These are phyloP conservation scores for Coreoperca whiteheadi DNA, from an alignment of 2,113 vertebrate species.

Conservation along the genomic window DNA sequence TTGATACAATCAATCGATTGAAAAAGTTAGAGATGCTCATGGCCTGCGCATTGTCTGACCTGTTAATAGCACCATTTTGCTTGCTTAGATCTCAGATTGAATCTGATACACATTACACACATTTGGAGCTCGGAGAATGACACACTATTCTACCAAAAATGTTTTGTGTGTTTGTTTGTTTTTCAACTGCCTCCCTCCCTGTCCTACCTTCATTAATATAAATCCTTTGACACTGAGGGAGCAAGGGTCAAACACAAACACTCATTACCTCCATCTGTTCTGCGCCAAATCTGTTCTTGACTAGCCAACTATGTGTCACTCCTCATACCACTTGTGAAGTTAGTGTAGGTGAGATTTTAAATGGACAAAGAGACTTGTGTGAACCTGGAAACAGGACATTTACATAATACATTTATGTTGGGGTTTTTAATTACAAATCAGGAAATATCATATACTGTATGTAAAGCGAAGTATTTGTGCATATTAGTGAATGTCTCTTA, in stretches of 20 bases:
- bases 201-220: slow-evolving; percentile 39
- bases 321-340: slow-evolving; percentile 13
- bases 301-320: slow-evolving; percentile 54
- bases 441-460: neutral
- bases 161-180: neutral
- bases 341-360: slow-evolving; percentile 44
- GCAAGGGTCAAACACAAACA: slow-evolving; percentile 47
- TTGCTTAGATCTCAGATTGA: neutral
- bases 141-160: neutral
- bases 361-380: slow-evolving; percentile 28
- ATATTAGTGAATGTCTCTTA: neutral
- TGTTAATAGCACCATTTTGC: neutral
- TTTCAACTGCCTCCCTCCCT: slow-evolving; percentile 6
- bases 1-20: neutral
- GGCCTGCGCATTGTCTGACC: neutral
- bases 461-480: neutral
- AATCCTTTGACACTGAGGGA: slow-evolving; percentile 37
- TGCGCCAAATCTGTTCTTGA: slow-evolving; percentile 35
- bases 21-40: neutral
- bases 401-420: neutral
- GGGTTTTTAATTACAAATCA: slow-evolving; percentile 16
- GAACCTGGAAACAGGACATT: slow-evolving; percentile 2
- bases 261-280: slow-evolving; percentile 49
- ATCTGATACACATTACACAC: neutral
- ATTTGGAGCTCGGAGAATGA: neutral